Conservation (phyloP, 2,888 invertebrate genomes). For the Minunthozetes semirufus region DNA sequence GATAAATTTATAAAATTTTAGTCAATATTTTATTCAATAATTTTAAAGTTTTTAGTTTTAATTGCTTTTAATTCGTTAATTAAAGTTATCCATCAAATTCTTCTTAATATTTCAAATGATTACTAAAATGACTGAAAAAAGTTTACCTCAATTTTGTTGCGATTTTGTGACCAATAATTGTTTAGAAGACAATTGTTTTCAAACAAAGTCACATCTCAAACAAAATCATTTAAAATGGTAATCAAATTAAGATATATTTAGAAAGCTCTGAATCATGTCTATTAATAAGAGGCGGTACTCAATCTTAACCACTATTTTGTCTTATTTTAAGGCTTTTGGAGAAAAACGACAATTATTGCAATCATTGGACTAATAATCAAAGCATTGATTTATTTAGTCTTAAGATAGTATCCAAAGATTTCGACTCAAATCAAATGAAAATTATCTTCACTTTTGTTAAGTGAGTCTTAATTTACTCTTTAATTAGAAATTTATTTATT, state of each 20-base stretch:
- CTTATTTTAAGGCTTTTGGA: slow-evolving; percentile 15
- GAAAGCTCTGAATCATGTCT: neutral
- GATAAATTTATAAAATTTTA: too few species aligned
- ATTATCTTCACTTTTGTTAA: slow-evolving; percentile 11
- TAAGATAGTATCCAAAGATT: neutral
- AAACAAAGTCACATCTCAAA: neutral
- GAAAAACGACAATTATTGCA: slow-evolving; percentile 12
- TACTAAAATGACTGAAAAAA: neutral
- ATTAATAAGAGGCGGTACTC: neutral
- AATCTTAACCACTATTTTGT: neutral
- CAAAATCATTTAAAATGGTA: slow-evolving; percentile 25
- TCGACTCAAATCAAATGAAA: neutral
- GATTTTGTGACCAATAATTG: neutral
- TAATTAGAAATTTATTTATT: neutral
- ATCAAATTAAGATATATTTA: neutral
- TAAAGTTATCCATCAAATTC: too few species aligned
- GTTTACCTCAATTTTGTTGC: slow-evolving; percentile 3
- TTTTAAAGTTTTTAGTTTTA: too few species aligned
- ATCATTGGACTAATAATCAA: neutral
- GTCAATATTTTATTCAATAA: too few species aligned
- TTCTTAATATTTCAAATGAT: too few species aligned
- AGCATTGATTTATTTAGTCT: neutral
- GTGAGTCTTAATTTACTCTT: neutral
- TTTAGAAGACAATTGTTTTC: neutral
- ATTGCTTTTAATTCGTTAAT: too few species aligned